phyloP scores from a whole-genome alignment of 2,113 vertebrate species.

The Cheirogaleus medius region DNA sequence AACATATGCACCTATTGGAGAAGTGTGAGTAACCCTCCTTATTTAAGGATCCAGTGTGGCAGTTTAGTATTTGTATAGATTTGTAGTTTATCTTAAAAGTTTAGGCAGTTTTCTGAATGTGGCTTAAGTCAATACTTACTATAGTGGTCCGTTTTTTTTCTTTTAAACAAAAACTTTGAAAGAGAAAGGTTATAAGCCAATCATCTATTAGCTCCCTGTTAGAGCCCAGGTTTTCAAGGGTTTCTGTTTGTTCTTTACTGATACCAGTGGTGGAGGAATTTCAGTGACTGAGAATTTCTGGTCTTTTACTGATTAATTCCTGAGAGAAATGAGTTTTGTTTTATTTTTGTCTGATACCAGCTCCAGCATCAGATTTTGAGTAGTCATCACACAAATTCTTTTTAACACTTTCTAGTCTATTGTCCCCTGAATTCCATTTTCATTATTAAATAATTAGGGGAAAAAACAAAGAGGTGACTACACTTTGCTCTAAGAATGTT shows the following conservation, averaged over 20 bases:
- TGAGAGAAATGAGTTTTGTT: not conserved
- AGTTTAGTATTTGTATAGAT: not conserved
- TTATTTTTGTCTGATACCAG: not conserved
- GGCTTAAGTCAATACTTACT: not conserved
- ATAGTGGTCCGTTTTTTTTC: not conserved
- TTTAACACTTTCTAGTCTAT: not conserved
- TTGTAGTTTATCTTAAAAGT: not conserved
- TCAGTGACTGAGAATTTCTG: not conserved
- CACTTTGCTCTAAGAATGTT: not conserved
- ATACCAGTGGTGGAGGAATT: not conserved
- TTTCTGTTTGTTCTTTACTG: not conserved
- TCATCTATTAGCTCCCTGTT: not conserved
- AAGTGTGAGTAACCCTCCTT: constrained; percentile 91
- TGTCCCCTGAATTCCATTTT: not conserved
- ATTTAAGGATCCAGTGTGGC: not conserved
- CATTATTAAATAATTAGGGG: not conserved
- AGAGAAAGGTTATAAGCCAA: not conserved
- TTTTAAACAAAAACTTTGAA: not conserved
- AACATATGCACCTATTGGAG: constrained; percentile 96
- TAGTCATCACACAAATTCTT: not conserved
- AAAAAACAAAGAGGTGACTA: not conserved
- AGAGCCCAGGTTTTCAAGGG: not conserved
- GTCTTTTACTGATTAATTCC: not conserved
- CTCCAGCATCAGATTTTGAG: not conserved
- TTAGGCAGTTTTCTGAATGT: not conserved